phyloP scores from a whole-genome alignment of 2,797 vertebrate species.

The Falco cherrug region DNA sequence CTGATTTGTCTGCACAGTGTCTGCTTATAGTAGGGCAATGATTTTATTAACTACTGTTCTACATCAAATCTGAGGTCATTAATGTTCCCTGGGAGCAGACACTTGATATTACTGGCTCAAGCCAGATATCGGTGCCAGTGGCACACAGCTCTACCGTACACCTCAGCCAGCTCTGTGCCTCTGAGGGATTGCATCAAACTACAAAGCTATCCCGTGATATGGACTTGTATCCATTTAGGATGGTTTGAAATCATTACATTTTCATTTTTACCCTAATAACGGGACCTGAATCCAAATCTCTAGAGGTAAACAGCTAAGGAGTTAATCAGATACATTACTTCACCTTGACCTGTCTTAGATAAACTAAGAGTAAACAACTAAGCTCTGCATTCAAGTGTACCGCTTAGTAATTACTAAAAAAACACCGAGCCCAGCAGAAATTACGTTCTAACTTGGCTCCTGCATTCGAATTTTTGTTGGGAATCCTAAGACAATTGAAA shows the following conservation, averaged over 20 bases:
- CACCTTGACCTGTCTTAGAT: not conserved
- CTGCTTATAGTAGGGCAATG: not conserved
- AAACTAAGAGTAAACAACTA: conserved; percentile 29
- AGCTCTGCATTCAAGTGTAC: not conserved
- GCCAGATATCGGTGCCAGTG: not conserved
- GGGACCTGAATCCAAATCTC: not conserved
- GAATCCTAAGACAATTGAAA: not conserved
- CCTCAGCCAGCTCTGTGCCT: not conserved
- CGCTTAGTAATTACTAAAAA: not conserved
- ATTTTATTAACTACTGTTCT: not conserved
- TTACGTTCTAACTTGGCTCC: not conserved
- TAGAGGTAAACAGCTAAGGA: not conserved
- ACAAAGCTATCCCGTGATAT: not conserved
- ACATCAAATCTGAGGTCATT: not conserved
- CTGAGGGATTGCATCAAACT: not conserved
- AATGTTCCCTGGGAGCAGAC: not conserved
- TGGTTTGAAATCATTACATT: not conserved
- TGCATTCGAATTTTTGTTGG: not conserved
- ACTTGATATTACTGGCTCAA: not conserved
- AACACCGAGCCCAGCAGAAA: not conserved
- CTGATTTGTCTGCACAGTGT: not conserved
- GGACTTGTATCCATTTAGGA: not conserved
- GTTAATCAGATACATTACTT: not conserved
- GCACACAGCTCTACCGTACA: not conserved
- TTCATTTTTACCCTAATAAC: not conserved